Evolutionary conservation across 2,113 vertebrate genomes (phyloP), one percentile per base, ranked within the genome.

Genomic region (Ageneiosus marmoratus): DNA sequence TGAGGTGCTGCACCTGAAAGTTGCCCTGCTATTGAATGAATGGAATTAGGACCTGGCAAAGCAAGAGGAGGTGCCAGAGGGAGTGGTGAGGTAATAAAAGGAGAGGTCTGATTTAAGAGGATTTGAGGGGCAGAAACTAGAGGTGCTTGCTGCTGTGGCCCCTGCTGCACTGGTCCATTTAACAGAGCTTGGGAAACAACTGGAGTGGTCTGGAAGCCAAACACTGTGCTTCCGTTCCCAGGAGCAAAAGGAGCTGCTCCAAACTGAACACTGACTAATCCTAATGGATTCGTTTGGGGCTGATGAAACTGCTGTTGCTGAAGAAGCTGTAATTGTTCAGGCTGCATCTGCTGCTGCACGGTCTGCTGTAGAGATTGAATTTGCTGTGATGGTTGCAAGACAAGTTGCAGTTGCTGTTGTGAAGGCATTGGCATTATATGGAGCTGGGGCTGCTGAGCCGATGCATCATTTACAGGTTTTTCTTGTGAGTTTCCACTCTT

Each of bases 61-160:
- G 89, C 87, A 2, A 93, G 90, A 65, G 92, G 84, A 51, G 92
- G 80, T 51, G 93, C 89, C 3, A 92, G 86, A 82, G 90, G 84
- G n/a, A 94, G 91, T 44, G 91, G 83, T 74, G 91, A 81, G 1
- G 92, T 90, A 86, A 93, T 93, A 73, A 93, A 93, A 50, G 92
- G 87, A 75, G 93, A 86, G 16, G 93, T 85, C 84, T 90, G 93
- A 81, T 93, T 94, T 80, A 93, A 87, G 67, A 93, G 89, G 37
- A 93, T 91, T 76, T 91, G 92, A 74, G 90, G 84, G 88, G 90
- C 90, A 0, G 93, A 88, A 51, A 91, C 90, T 72, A 93, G 81
- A 32, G 93, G 88, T 79, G 91, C 86, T 41, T 91, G 91, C 86
- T 92, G 91, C 81, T 91, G 87, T 86, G 86, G 84, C 41, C 92